These are phyloP conservation scores for Ophion obscuratus DNA, from an alignment of 2,888 invertebrate species.

Conservation along the genomic window DNA sequence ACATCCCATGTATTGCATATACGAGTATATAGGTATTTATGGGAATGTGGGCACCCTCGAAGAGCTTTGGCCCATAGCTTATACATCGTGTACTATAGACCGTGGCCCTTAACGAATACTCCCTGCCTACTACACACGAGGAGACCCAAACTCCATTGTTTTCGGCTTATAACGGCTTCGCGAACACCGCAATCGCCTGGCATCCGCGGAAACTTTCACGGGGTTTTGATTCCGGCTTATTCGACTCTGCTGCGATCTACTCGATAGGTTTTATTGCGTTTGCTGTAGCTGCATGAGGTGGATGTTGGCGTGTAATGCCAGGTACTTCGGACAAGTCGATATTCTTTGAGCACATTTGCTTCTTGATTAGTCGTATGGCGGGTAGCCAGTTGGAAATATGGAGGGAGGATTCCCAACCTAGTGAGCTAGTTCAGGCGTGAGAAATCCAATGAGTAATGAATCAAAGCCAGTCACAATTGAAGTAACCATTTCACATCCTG, in stretches of 20 bases:
- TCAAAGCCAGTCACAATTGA: too few relatives aligned
- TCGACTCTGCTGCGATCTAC: conserved; percentile 56
- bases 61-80: conserved; percentile 64
- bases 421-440: too few relatives aligned
- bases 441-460: too few relatives aligned
- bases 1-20: background rate
- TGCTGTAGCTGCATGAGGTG: background rate
- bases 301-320: too few relatives aligned
- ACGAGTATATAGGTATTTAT: conserved; percentile 15
- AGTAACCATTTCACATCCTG: too few relatives aligned
- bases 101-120: conserved; percentile 60
- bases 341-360: background rate
- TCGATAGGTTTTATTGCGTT: conserved; percentile 59
- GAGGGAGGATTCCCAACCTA: too few relatives aligned
- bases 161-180: conserved; percentile 76
- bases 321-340: background rate
- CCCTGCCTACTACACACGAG: conserved; percentile 37
- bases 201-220: conserved; percentile 65
- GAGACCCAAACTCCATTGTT: conserved; percentile 73
- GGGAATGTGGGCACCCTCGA: conserved; percentile 54
- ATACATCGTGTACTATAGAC: conserved; percentile 30
- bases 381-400: too few relatives aligned
- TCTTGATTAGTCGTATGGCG: too few relatives aligned
- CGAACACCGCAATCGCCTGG: conserved; percentile 62
- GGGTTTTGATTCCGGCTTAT: conserved; percentile 69